Conservation (phyloP, 2,797 vertebrate genomes). For the Sebastes diaconus region DNA sequence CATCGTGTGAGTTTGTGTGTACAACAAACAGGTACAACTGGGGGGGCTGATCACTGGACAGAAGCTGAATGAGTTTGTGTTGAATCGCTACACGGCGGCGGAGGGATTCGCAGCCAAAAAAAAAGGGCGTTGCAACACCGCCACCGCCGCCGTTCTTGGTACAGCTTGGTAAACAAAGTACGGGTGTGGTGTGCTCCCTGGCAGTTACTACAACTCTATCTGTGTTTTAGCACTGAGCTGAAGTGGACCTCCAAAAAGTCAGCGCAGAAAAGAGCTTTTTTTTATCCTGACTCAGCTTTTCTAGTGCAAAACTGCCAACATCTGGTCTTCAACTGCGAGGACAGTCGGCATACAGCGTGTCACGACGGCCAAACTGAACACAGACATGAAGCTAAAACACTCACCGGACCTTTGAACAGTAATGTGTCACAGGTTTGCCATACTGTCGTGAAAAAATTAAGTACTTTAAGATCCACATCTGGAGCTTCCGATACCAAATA, state of each 20-base stretch:
- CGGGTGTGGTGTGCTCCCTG: constrained; percentile 50
- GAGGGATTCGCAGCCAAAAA: constrained; percentile 25
- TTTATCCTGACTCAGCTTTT: constrained; percentile 42
- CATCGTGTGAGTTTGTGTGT: constrained; percentile 48
- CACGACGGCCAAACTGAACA: constrained; percentile 35
- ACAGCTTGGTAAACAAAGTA: constrained; percentile 57
- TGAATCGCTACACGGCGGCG: not conserved
- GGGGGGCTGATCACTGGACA: constrained; percentile 33
- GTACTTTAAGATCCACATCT: constrained; percentile 49
- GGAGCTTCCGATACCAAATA: constrained; percentile 49
- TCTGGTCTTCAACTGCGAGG: constrained; percentile 40
- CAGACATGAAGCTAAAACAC: constrained; percentile 36
- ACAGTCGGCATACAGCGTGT: constrained; percentile 22
- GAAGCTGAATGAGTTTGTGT: constrained; percentile 24
- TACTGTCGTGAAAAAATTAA: constrained; percentile 53
- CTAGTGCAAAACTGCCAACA: constrained; percentile 65
- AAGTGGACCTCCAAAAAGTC: constrained; percentile 31
- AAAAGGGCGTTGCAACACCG: constrained; percentile 21
- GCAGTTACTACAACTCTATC: constrained; percentile 33
- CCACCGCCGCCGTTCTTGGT: constrained; percentile 12
- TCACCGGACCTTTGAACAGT: constrained; percentile 17
- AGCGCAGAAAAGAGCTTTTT: constrained; percentile 11
- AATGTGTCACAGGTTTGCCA: constrained; percentile 37
- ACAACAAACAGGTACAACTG: constrained; percentile 20
- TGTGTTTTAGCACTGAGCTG: constrained; percentile 28